Evolutionary conservation across 2,888 invertebrate species (phyloP).

Genomic region (Trissoscelio sp.): DNA sequence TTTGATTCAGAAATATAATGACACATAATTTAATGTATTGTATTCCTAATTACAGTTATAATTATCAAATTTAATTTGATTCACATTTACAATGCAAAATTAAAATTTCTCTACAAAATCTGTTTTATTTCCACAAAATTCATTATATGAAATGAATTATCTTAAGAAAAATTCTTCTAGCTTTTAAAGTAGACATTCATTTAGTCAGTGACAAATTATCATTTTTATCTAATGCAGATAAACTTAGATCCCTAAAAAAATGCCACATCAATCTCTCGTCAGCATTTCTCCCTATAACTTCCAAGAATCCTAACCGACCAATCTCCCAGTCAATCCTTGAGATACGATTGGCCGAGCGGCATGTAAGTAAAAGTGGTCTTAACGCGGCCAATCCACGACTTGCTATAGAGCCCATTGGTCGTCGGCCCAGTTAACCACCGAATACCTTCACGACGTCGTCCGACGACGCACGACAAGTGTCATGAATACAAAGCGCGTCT

Average conservation of each 20-base stretch:
- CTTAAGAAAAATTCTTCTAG: too few relatives aligned
- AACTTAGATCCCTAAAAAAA: background rate
- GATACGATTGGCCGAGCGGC: background rate
- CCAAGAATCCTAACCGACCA: background rate
- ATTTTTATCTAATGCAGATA: too few relatives aligned
- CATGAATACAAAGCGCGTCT: constrained; percentile 47
- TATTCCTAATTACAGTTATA: too few relatives aligned
- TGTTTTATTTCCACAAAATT: too few relatives aligned
- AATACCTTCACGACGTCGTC: constrained; percentile 38
- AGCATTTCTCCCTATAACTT: background rate
- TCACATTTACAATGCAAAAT: too few relatives aligned
- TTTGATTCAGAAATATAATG: too few relatives aligned
- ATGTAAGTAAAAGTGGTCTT: constrained; percentile 33
- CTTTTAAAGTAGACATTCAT: too few relatives aligned
- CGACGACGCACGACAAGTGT: constrained; percentile 46
- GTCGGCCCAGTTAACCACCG: constrained; percentile 46
- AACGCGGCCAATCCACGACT: constrained; percentile 4
- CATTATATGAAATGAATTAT: too few relatives aligned
- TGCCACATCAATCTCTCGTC: background rate
- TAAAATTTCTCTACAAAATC: too few relatives aligned
- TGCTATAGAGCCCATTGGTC: constrained; percentile 6
- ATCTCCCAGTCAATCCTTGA: background rate
- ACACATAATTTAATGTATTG: too few relatives aligned
- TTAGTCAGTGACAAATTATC: too few relatives aligned
- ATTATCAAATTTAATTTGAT: too few relatives aligned